These are phyloP conservation scores for Chirona hameri DNA, from an alignment of 2,888 invertebrate species.

Conservation along the genomic window DNA sequence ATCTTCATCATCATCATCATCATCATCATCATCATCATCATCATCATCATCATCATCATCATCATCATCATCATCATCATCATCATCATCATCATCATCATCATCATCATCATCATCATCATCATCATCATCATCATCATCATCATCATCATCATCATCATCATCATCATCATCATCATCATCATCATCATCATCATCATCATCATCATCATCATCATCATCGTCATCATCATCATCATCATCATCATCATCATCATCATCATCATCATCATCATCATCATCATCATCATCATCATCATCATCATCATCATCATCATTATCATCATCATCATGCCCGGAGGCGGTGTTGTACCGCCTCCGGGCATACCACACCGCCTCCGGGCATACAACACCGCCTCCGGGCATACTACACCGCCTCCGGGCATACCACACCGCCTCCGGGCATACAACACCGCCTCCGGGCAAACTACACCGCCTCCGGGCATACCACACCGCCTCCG, in stretches of 20 bases:
- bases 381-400: too few relatives aligned
- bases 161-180: neutral
- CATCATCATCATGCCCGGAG: too few relatives aligned
- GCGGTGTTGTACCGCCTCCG: too few relatives aligned
- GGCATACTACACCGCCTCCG: too few relatives aligned
- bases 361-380: too few relatives aligned
- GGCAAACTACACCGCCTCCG: too few relatives aligned
- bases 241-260: slow-evolving; percentile 22
- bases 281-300: slow-evolving; percentile 7
- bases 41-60: neutral
- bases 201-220: slow-evolving; percentile 22
- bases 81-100: neutral
- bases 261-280: slow-evolving; percentile 22
- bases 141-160: neutral
- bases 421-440: too few relatives aligned
- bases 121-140: neutral
- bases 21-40: neutral
- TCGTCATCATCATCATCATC: slow-evolving; percentile 22
- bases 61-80: neutral
- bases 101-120: neutral
- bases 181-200: slow-evolving; percentile 22
- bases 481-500: too few relatives aligned
- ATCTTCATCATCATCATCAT: neutral
- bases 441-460: too few relatives aligned
- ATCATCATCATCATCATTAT: neutral